phyloP scores from a whole-genome alignment of 2,113 vertebrate species.

The Platichthys stellatus region DNA sequence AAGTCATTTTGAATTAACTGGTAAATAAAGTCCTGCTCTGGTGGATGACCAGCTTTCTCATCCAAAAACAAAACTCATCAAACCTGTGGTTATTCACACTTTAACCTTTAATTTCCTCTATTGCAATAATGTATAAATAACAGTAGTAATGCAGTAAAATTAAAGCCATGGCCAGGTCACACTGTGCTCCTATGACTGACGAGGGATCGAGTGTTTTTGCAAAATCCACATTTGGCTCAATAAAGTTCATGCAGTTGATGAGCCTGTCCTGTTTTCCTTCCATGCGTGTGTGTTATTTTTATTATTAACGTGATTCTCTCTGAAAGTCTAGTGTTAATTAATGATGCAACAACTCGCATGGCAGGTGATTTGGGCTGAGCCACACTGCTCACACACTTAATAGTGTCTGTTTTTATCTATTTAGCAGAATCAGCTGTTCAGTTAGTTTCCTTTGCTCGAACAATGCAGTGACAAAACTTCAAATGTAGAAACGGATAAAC shows the following conservation, averaged over 20 bases:
- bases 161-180: conserved; percentile 1
- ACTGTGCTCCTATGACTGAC: not conserved
- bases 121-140: conserved; percentile 2
- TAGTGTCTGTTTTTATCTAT: too few species aligned
- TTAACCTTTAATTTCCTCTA: not conserved
- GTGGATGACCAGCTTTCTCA: not conserved
- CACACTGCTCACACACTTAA: too few species aligned
- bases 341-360: too few species aligned
- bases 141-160: not conserved
- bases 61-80: not conserved
- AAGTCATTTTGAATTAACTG: not conserved
- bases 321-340: too few species aligned
- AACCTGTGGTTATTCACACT: not conserved
- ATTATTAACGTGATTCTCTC: too few species aligned
- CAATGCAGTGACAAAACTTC: too few species aligned
- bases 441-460: too few species aligned
- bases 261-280: not conserved
- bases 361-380: too few species aligned
- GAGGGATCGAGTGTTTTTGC: not conserved
- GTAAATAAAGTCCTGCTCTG: not conserved
- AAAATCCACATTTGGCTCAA: not conserved
- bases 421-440: too few species aligned
- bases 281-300: too few species aligned
- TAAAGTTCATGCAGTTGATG: not conserved
- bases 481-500: too few species aligned